Evolutionary conservation across 2,797 vertebrate species (phyloP).

Genomic region (Scolopax rusticola): DNA sequence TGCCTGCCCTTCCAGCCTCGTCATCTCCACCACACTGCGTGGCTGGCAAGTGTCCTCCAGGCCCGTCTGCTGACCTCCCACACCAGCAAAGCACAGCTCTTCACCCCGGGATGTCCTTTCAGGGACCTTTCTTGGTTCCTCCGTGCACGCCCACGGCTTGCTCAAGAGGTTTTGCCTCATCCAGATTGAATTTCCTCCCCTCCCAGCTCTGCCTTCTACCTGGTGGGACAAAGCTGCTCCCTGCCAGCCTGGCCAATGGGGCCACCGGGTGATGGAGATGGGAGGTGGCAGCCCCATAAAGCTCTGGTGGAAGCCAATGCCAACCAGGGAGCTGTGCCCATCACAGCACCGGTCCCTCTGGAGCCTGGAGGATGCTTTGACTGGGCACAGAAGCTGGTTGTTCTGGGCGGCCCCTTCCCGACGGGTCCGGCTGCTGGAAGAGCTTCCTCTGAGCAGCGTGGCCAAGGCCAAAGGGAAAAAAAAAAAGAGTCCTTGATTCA

Average conservation of each 20-base stretch:
- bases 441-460: not conserved
- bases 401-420: rapidly evolving
- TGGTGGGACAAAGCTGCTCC: not conserved
- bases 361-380: not conserved
- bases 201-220: not conserved
- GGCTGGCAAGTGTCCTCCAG: rapidly evolving
- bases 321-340: not conserved
- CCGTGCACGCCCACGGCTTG: not conserved
- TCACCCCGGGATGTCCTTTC: not conserved
- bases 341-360: rapidly evolving
- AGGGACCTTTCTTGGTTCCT: not conserved
- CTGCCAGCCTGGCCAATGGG: rapidly evolving
- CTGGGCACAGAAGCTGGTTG: not conserved
- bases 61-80: rapidly evolving
- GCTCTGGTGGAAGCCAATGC: not conserved
- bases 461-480: not conserved
- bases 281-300: rapidly evolving
- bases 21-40: rapidly evolving
- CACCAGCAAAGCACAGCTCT: not conserved
- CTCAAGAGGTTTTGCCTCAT: not conserved
- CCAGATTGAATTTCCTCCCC: not conserved
- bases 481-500: not conserved
- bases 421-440: rapidly evolving
- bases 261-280: rapidly evolving
- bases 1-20: not conserved